Evolutionary conservation across 2,797 vertebrate genomes (phyloP), one percentile per base, ranked within the genome.

Genomic region (Pseudopleuronectes americanus): DNA sequence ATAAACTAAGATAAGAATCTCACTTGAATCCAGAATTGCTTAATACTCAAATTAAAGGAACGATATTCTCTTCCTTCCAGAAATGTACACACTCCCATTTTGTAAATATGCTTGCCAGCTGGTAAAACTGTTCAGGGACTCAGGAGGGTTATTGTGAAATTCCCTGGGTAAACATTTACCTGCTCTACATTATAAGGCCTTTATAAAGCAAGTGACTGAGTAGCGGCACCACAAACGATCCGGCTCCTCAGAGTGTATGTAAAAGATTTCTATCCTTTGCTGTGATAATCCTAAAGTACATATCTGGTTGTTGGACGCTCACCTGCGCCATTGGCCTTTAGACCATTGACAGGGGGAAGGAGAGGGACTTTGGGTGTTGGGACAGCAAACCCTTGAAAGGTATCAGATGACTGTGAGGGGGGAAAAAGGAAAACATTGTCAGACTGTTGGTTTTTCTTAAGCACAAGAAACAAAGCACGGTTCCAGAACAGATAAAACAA

Each of bases 281-380:
- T 31, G 28, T 31, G 28, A 31, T 31, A 8, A 38, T 13, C 36
- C 36, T 38, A 38, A 38, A 38, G 36, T 38, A 38, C 36, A 38
- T 38, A 38, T 38, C 36, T 12, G 36, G 12, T 38, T 38, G 36
- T 12, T 12, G 36, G 4, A 12, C 12, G 3, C 81, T 94, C 80
- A 95, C 95, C 90, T 92, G 87, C 84, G 23, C 88, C 82, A 0
- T 89, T 92, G 79, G 67, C 68, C 74, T 90, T 90, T 60, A 83
- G 69, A 74, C 85, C 83, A 4, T 64, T 89, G 81, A 77, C 9
- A 6, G 79, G 52, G 0, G 90, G 84, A 2, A 94, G 80, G 62
- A 91, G n/a, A 8, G 95, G 95, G 43, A 95, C 94, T 58, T 78
- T 95, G 2, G 95, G 95, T 41, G 93, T 95, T 24, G 95, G 93